phyloP scores from a whole-genome alignment of 2,888 invertebrate genomes.

The Neocrepidodera transversa region DNA sequence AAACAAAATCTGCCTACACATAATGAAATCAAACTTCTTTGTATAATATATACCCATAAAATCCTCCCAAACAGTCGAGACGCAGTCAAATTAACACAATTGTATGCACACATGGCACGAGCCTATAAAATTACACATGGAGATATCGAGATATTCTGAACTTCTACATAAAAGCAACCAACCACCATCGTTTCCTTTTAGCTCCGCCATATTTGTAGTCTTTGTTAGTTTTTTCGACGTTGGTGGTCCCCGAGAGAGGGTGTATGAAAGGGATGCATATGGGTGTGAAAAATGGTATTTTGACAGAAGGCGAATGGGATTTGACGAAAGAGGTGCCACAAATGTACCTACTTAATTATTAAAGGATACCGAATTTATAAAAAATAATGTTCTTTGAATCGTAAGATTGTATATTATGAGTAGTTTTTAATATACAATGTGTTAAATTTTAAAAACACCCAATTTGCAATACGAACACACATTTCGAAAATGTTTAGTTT shows the following conservation, averaged over 20 bases:
- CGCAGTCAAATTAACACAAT: too few species aligned
- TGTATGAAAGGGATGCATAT: background rate
- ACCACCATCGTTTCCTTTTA: background rate
- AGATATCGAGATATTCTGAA: background rate
- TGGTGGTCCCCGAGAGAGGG: constrained; percentile 1
- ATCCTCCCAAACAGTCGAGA: too few species aligned
- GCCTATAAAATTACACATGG: constrained; percentile 3
- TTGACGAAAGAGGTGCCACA: background rate
- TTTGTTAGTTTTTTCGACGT: background rate
- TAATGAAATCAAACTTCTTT: too few species aligned
- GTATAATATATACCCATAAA: too few species aligned
- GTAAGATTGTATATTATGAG: too few species aligned
- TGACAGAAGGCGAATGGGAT: background rate
- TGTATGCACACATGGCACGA: background rate
- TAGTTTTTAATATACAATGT: too few species aligned
- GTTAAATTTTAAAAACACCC: too few species aligned
- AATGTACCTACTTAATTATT: background rate
- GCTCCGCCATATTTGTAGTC: background rate
- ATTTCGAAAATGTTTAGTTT: too few species aligned
- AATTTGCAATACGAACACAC: too few species aligned
- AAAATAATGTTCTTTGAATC: background rate
- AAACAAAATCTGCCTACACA: too few species aligned
- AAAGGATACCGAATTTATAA: too few species aligned
- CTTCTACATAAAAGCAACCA: background rate
- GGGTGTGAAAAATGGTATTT: background rate